Percentiles rank a stretch among this genome's conserved stretches.
Conservation (phyloP, 2,888 invertebrate species). For the Stenoptilia bipunctidactyla region DNA sequence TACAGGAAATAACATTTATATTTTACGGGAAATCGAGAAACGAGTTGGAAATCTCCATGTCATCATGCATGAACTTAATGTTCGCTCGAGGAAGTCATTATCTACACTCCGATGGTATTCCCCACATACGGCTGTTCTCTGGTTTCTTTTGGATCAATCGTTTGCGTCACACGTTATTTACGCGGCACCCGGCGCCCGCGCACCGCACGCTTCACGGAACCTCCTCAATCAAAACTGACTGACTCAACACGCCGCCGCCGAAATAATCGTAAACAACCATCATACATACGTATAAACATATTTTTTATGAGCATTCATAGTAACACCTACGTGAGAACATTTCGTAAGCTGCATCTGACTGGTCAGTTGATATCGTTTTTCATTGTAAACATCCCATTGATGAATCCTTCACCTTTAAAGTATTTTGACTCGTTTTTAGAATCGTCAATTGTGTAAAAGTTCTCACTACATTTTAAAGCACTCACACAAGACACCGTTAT, state of each 20-base stretch:
- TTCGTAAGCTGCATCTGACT: background rate
- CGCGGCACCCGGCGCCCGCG: conserved; percentile 4
- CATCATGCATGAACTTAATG: too few relatives aligned
- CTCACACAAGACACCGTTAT: conserved; percentile 23
- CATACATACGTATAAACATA: conserved; percentile 6
- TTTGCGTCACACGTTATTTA: background rate
- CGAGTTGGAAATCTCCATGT: too few relatives aligned
- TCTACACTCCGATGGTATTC: conserved; percentile 40
- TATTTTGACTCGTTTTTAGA: too few relatives aligned
- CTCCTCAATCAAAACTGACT: conserved; percentile 32
- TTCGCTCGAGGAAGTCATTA: conserved; percentile 22
- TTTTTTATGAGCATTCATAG: conserved; percentile 4
- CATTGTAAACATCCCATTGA: too few relatives aligned
- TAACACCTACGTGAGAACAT: conserved; percentile 2
- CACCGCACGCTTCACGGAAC: conserved; percentile 28
- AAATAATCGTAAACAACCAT: conserved; percentile 29
- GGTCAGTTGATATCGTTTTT: too few relatives aligned
- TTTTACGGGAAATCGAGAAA: too few relatives aligned
- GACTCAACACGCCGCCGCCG: conserved; percentile 30
- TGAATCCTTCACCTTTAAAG: too few relatives aligned
- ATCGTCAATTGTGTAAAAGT: too few relatives aligned
- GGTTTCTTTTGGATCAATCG: too few relatives aligned
- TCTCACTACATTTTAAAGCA: conserved; percentile 8
- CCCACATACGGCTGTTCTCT: conserved; percentile 25
- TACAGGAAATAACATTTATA: too few relatives aligned